Percentiles rank a stretch among this genome's conserved stretches.
phyloP scores from a whole-genome alignment of 2,113 vertebrate species.

The Erinaceus europaeus region DNA sequence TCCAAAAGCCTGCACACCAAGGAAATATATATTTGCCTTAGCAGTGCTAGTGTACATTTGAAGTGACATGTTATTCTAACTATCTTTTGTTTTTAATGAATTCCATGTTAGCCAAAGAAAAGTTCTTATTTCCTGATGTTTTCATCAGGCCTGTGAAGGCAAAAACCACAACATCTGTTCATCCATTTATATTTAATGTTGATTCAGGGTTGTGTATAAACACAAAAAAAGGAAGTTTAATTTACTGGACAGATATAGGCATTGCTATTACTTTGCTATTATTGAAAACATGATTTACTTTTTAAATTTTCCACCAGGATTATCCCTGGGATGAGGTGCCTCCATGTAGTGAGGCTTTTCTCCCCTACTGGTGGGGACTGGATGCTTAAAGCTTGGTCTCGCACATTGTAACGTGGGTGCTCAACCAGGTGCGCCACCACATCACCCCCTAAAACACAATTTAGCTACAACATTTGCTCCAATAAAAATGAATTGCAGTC shows the following conservation, averaged over 20 bases:
- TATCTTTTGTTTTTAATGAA: not conserved
- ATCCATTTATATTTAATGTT: not conserved
- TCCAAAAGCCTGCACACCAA: not conserved
- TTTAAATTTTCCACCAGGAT: too few relatives aligned
- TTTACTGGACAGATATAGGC: slow-evolving; percentile 10
- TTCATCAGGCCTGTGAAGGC: not conserved
- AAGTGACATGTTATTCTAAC: not conserved
- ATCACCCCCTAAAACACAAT: too few relatives aligned
- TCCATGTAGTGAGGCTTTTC: too few relatives aligned
- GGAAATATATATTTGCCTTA: not conserved
- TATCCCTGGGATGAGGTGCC: too few relatives aligned
- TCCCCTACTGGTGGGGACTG: too few relatives aligned
- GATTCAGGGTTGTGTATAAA: not conserved
- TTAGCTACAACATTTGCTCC: slow-evolving; percentile 9
- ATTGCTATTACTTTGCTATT: too few relatives aligned
- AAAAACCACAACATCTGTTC: not conserved
- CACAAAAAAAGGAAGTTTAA: not conserved
- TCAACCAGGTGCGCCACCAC: too few relatives aligned
- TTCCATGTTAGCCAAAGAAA: not conserved
- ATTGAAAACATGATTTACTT: too few relatives aligned
- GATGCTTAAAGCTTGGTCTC: too few relatives aligned
- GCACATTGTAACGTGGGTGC: too few relatives aligned
- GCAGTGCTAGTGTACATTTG: not conserved
- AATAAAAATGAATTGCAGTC: not conserved
- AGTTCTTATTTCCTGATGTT: not conserved